These are phyloP conservation scores for Sebastes goodei DNA, from an alignment of 2,797 vertebrate species.

Conservation along the genomic window DNA sequence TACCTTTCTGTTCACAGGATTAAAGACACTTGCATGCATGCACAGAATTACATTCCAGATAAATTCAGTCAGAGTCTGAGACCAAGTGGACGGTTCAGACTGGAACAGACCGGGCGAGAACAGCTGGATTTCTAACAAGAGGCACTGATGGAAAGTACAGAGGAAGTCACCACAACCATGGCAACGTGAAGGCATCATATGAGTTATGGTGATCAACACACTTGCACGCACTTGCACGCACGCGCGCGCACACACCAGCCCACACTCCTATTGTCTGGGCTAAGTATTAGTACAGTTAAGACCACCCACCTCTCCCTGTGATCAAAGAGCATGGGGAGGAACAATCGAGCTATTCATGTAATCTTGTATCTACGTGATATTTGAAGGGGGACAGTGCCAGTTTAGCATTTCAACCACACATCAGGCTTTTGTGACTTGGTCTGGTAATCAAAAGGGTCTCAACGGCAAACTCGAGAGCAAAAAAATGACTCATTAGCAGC, in stretches of 20 bases:
- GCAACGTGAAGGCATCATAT: conserved; percentile 41
- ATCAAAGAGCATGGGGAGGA: conserved; percentile 67
- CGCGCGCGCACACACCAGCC: conserved; percentile 1
- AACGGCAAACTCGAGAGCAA: background rate
- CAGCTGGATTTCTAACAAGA: conserved; percentile 14
- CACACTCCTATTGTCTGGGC: conserved; percentile 57
- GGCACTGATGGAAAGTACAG: conserved; percentile 15
- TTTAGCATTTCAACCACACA: conserved; percentile 42
- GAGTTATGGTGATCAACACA: conserved; percentile 34
- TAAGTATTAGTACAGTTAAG: conserved; percentile 70
- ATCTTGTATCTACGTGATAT: conserved; percentile 64
- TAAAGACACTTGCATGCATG: conserved; percentile 29
- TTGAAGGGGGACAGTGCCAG: conserved; percentile 47
- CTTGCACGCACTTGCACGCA: background rate
- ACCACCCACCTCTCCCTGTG: conserved; percentile 74
- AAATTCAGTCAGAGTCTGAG: conserved; percentile 22
- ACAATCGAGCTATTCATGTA: conserved; percentile 70
- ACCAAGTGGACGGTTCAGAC: conserved; percentile 3
- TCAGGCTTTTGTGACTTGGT: conserved; percentile 22
- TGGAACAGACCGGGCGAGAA: conserved; percentile 17
- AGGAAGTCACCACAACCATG: conserved; percentile 37
- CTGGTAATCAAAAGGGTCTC: conserved; percentile 43
- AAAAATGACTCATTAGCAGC: conserved; percentile 38
- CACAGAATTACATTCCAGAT: conserved; percentile 38
- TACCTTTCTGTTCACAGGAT: conserved; percentile 44